phyloP scores from a whole-genome alignment of 2,113 vertebrate genomes.

The Leptobrachium ailaonicum region DNA sequence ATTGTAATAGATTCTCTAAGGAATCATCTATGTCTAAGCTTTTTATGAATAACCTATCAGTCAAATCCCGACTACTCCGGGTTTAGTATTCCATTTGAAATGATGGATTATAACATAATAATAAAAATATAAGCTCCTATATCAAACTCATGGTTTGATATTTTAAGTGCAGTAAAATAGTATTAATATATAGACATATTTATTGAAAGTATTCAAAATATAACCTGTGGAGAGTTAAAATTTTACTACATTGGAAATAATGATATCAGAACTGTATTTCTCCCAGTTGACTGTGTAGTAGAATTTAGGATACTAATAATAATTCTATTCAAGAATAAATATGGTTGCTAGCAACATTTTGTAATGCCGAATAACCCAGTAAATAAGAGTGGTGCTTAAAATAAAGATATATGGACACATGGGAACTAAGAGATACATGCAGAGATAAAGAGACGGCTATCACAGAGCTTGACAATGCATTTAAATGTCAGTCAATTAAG shows the following conservation, averaged over 20 bases:
- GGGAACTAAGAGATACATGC: too few relatives aligned
- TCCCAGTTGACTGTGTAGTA: conserved; percentile 14
- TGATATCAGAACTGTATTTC: conserved; percentile 32
- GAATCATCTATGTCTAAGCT: conserved; percentile 27
- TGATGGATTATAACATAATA: conserved; percentile 30
- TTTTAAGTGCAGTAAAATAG: conserved; percentile 44
- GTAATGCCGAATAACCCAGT: neutral
- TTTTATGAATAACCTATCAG: conserved; percentile 47
- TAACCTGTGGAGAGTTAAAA: conserved; percentile 18
- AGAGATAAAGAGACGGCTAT: too few relatives aligned
- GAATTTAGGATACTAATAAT: conserved; percentile 7
- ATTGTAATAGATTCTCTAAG: conserved; percentile 35
- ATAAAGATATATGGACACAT: too few relatives aligned
- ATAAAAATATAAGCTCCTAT: conserved; percentile 47
- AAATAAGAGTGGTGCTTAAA: too few relatives aligned
- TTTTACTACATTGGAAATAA: conserved; percentile 34
- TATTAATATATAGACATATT: conserved; percentile 28
- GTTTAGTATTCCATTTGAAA: conserved; percentile 44
- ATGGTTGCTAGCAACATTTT: conserved; percentile 2
- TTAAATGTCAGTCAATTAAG: too few relatives aligned
- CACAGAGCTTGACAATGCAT: too few relatives aligned
- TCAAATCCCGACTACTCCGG: conserved; percentile 28
- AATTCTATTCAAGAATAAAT: conserved; percentile 34
- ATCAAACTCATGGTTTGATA: conserved; percentile 35
- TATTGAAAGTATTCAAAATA: conserved; percentile 39